Evolutionary conservation across 2,888 invertebrate species (phyloP).

Genomic region (Cephus rjabovi): DNA sequence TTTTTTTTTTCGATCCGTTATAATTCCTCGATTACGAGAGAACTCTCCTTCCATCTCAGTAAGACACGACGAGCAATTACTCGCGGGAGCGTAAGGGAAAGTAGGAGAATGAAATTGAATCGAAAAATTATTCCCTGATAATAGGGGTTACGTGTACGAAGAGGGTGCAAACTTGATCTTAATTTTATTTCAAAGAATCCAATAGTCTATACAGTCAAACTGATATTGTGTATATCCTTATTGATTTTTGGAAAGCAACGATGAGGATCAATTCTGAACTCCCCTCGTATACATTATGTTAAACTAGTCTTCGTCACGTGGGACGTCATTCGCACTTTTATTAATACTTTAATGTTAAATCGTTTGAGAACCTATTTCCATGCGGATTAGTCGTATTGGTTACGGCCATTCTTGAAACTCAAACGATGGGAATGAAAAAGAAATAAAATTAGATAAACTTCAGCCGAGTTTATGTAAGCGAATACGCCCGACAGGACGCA

Average conservation of each 20-base stretch:
- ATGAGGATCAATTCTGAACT: background rate
- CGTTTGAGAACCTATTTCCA: background rate
- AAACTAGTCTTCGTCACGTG: background rate
- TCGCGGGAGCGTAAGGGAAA: background rate
- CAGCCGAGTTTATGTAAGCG: background rate
- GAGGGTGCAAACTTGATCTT: background rate
- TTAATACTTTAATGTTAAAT: background rate
- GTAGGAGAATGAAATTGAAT: background rate
- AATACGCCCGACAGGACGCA: background rate
- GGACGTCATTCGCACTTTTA: background rate
- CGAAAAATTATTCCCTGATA: background rate
- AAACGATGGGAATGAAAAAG: background rate
- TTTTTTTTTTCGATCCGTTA: constrained; percentile 20
- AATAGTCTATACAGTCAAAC: background rate
- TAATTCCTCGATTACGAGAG: background rate
- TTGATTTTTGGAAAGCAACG: background rate
- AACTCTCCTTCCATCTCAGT: background rate
- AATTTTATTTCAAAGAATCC: background rate
- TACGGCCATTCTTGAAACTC: background rate
- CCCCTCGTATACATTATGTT: background rate
- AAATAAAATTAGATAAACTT: background rate
- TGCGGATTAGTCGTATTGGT: background rate
- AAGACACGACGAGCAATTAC: background rate
- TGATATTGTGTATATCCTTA: background rate
- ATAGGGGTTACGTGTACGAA: background rate